These are phyloP conservation scores for Drosophila rellima DNA, from an alignment of 2,888 invertebrate species.

Conservation along the genomic window DNA sequence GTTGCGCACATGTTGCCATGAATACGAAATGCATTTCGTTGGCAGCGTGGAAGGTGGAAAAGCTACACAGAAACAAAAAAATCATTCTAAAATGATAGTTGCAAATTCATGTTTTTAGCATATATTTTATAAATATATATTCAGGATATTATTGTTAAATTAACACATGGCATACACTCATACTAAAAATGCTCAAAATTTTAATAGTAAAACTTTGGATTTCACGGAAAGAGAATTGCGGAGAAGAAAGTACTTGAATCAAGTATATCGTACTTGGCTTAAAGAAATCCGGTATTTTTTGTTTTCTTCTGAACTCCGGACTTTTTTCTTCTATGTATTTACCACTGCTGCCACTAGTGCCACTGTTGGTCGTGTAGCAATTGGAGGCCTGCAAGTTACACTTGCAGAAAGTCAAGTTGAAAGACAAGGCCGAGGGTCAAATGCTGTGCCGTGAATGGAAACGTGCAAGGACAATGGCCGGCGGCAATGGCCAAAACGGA, in stretches of 20 bases:
- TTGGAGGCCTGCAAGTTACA: constrained; percentile 48
- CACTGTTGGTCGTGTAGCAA: constrained; percentile 8
- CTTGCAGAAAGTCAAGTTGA: constrained; percentile 76
- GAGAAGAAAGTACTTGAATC: too few relatives aligned
- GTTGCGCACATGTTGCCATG: constrained; percentile 63
- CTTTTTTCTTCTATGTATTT: not conserved
- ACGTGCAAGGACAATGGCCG: constrained; percentile 48
- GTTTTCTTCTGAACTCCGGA: too few relatives aligned
- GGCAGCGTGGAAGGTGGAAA: constrained; percentile 34
- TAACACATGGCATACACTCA: too few relatives aligned
- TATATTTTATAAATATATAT: too few relatives aligned
- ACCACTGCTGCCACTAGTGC: not conserved
- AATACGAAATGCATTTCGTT: constrained; percentile 70
- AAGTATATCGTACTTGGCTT: too few relatives aligned
- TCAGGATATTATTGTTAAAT: too few relatives aligned
- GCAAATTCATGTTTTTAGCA: too few relatives aligned
- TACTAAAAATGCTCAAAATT: too few relatives aligned
- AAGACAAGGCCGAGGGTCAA: constrained; percentile 74
- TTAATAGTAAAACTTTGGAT: too few relatives aligned
- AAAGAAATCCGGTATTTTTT: too few relatives aligned
- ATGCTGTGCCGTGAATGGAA: constrained; percentile 23
- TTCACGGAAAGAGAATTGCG: too few relatives aligned
- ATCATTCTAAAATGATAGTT: too few relatives aligned
- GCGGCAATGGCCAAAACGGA: constrained; percentile 46
- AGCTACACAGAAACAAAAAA: not conserved